Evolutionary conservation across 1,140 invertebrate species (phyloP), one percentile per base, ranked within the genome.

Genomic region (Asobara japonica): DNA sequence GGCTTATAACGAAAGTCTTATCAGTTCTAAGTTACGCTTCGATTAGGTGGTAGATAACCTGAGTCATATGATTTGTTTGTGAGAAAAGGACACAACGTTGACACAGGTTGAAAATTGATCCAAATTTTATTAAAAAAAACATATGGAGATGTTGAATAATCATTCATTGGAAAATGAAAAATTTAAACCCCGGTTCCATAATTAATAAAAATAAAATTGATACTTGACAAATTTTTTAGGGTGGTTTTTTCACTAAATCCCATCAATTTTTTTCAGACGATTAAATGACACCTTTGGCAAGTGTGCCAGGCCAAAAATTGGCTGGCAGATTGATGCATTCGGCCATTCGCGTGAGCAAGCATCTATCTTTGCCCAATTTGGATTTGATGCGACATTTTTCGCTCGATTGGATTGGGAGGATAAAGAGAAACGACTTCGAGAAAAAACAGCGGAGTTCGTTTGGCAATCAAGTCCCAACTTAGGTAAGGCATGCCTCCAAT

Each of bases 271-370:
- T 64, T 56, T 0, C 48, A 89, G 90, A 73, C 90, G 92, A 62
- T 82, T 98, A 0, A 92, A 95, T 72, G 91, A 96, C 13, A 94
- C 92, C 0, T 96, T 98, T 82, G 96, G 96, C 0, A 85, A 90
- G 11, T 97, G 96, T 82, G 95, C 90, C 0, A 85, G 91, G 11
- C 96, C 96, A 0, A 90, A 89, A 27, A 90, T 96, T 8, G 95
- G 93, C 2, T 98, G 96, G 96, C 96, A 98, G 84, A 97, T 98
- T 56, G 96, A 97, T 88, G 95, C 96, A 0, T 98, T 97, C 80
- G 96, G 96, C 0, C 96, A 98, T 81, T 96, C 95, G 0, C 84
- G 94, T 25, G 96, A 97, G 88, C 91, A 94, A 86, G 95, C 96
- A 0, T 95, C 94, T 0, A 86, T 97, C 0, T 94, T 97, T 79